A percentile compares a stretch with the other conserved stretches of the same genome.
phyloP scores from a whole-genome alignment of 2,797 vertebrate genomes.

The Phylloscopus collybita region DNA sequence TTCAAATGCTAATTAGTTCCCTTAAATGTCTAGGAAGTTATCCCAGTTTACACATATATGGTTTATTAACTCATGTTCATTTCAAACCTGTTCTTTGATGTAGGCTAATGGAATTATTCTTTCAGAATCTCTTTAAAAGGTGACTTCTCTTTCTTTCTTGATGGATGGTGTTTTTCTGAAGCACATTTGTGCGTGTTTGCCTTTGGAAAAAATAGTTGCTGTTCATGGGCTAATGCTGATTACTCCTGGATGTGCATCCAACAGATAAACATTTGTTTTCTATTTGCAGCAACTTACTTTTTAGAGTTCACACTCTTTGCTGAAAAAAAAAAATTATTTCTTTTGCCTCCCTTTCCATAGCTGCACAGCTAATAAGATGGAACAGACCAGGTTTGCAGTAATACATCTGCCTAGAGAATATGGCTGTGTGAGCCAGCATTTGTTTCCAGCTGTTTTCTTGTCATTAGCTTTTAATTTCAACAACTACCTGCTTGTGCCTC shows the following conservation, averaged over 20 bases:
- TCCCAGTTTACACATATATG: constrained; percentile 58
- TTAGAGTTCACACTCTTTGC: constrained; percentile 32
- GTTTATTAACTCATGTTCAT: constrained; percentile 60
- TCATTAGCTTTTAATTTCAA: constrained; percentile 82
- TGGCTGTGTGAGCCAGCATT: constrained; percentile 10
- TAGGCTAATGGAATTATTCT: constrained; percentile 69
- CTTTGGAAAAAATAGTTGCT: constrained; percentile 31
- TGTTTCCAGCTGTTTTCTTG: constrained; percentile 78
- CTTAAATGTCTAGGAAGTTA: constrained; percentile 62
- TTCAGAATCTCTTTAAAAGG: constrained; percentile 51
- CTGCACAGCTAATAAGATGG: constrained; percentile 10
- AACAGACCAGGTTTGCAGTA: constrained; percentile 14
- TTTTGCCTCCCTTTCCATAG: constrained; percentile 26
- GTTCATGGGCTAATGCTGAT: background rate
- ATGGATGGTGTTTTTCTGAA: constrained; percentile 52
- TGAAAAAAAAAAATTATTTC: background rate
- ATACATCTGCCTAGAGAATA: constrained; percentile 40
- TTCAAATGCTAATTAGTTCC: constrained; percentile 65
- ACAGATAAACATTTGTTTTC: constrained; percentile 32
- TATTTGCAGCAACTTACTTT: constrained; percentile 62
- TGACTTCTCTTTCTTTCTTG: constrained; percentile 34
- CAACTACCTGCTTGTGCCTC: constrained; percentile 70
- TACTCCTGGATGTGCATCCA: background rate
- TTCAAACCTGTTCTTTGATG: constrained; percentile 63
- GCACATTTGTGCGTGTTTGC: constrained; percentile 43